These are phyloP conservation scores for Otocyon megalotis DNA, from an alignment of 2,113 vertebrate genomes.

Conservation along the genomic window DNA sequence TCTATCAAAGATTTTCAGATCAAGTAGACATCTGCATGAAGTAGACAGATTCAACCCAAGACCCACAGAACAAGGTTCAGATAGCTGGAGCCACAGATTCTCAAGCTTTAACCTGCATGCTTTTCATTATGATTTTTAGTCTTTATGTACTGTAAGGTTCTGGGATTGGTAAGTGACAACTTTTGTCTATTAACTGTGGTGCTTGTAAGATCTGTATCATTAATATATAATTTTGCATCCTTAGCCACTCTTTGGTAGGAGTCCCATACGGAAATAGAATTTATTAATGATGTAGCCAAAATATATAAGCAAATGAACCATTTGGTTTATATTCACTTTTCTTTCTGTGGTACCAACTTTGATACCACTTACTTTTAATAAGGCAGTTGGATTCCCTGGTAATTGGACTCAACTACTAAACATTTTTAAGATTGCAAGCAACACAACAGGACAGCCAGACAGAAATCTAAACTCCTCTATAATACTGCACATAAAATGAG, in stretches of 20 bases:
- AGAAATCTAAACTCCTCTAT: background rate
- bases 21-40: fast-evolving
- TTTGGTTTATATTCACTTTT: background rate
- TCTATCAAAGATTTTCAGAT: background rate
- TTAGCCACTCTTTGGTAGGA: background rate
- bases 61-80: background rate
- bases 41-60: background rate
- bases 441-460: background rate
- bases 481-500: background rate
- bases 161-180: background rate
- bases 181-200: background rate
- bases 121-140: background rate
- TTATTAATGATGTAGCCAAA: background rate
- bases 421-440: background rate
- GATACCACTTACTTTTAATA: background rate
- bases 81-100: background rate
- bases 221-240: background rate
- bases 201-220: too few relatives aligned
- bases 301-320: background rate
- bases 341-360: background rate
- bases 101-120: background rate
- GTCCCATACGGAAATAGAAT: background rate
- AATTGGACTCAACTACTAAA: background rate
- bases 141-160: background rate
- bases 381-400: background rate